Evolutionary conservation across 1,140 invertebrate genomes (phyloP), one percentile per base, ranked within the genome.

Genomic region (Drosophila navojoa): DNA sequence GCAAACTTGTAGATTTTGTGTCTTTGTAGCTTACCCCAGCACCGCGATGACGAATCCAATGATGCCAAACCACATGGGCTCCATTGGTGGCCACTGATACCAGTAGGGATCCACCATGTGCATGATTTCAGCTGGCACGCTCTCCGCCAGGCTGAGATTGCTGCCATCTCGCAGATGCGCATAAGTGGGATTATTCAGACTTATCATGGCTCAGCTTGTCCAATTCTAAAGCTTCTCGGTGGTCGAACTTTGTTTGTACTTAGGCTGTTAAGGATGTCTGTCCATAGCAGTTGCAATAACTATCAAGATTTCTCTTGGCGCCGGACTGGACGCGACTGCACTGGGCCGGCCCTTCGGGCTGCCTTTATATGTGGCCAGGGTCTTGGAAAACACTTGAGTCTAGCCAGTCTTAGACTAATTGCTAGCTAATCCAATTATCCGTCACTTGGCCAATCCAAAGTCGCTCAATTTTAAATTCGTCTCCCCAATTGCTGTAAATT

Each of bases 31-130:
- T 67, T 60, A 73, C 71, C 96, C 96, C 55, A 97, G 93, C 3
- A 95, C 62, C 9, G 94, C 94, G 74, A 97, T 96, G 57, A 95
- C 94, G 29, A 97, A 94, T 1, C 96, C 96, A 6, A 97, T 93
- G 16, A 96, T 93, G 40, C 94, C 95, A 82, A 97, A 96, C 96
- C 96, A 97, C 32, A 96, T 81, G 13, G 95, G 95, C 90, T 96
- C 95, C 93, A 96, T 92, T 1, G 96, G 96, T 6, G 96, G 95
- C 89, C 94, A 97, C 84, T 96, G 95, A 79, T 93, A 94, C 96
- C 96, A 96, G 75, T 96, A 94, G 5, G 94, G 90, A 85, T 96
- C 95, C 45, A 97, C 93, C 89, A 96, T 89, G 78, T 95, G 94
- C 40, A 96, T 91, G 93, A 96, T 96, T n/a, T 96, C 96, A 22